phyloP scores from a whole-genome alignment of 2,797 vertebrate genomes.

The Otolemur crassicaudatus region DNA sequence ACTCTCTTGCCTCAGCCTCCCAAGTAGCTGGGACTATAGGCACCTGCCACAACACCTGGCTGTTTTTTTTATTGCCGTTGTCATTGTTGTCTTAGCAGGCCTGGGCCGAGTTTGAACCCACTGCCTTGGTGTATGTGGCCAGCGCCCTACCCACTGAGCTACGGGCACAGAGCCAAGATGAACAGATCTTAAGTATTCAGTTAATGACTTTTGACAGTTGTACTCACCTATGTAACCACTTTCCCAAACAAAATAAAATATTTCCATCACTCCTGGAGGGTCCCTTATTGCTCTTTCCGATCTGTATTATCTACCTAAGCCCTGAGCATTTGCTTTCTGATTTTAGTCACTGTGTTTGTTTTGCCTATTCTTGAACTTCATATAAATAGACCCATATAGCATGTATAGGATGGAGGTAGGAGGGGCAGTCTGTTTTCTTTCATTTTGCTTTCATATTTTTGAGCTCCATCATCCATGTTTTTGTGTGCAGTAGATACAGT shows the following conservation, averaged over 20 bases:
- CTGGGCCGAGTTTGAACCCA: too few relatives aligned
- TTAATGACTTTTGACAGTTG: slow-evolving; percentile 32
- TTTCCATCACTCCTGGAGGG: slow-evolving; percentile 20
- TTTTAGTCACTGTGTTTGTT: not conserved
- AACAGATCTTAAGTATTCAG: slow-evolving; percentile 29
- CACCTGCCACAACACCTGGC: too few relatives aligned
- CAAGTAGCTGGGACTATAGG: too few relatives aligned
- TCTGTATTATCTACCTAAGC: not conserved
- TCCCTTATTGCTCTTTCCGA: not conserved
- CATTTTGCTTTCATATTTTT: slow-evolving; percentile 51
- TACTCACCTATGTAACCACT: slow-evolving; percentile 9
- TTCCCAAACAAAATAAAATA: not conserved
- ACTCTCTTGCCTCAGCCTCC: too few relatives aligned
- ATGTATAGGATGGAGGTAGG: not conserved
- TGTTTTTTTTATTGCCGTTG: too few relatives aligned
- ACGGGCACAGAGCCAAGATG: not conserved
- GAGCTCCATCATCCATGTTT: slow-evolving; percentile 16
- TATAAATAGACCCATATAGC: slow-evolving; percentile 13
- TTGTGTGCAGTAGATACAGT: not conserved
- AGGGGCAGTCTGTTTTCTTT: not conserved
- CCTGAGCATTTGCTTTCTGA: not conserved
- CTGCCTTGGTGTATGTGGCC: too few relatives aligned
- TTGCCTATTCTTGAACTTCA: slow-evolving; percentile 39
- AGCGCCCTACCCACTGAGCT: too few relatives aligned
- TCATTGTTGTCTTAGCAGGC: too few relatives aligned